Conservation (phyloP, 2,888 invertebrate genomes). For the Hyposoter dolosus region DNA sequence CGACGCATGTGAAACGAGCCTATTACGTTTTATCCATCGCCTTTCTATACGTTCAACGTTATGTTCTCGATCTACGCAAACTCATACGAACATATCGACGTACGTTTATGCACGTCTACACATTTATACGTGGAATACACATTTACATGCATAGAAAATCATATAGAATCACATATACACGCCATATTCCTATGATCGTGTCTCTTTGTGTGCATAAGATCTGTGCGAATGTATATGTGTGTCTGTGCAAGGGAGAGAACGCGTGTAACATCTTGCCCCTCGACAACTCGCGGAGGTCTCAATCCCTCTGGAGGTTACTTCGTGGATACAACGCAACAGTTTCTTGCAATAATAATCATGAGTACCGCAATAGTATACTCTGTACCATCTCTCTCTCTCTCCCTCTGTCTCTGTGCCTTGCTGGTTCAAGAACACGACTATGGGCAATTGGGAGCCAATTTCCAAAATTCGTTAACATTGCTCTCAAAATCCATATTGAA, state of each 20-base stretch:
- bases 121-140: background rate
- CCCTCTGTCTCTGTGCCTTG: conserved; percentile 6
- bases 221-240: conserved; percentile 24
- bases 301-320: conserved; percentile 73
- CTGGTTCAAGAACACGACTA: conserved; percentile 40
- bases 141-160: background rate
- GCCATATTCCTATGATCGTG: conserved; percentile 11
- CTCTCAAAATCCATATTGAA: background rate
- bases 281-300: conserved; percentile 79
- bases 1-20: conserved; percentile 59
- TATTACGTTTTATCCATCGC: conserved; percentile 49
- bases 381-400: conserved; percentile 36
- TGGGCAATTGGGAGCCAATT: background rate
- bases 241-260: conserved; percentile 49
- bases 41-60: conserved; percentile 38
- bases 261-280: conserved; percentile 71
- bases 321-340: conserved; percentile 63
- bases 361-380: conserved; percentile 40
- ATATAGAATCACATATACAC: background rate
- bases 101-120: background rate
- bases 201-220: conserved; percentile 34
- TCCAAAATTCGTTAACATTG: background rate
- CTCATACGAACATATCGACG: background rate
- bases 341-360: conserved; percentile 69
- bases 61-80: conserved; percentile 37